Evolutionary conservation across 2,888 invertebrate genomes (phyloP), one percentile per base, ranked within the genome.

Genomic region (Hipparchia semele): DNA sequence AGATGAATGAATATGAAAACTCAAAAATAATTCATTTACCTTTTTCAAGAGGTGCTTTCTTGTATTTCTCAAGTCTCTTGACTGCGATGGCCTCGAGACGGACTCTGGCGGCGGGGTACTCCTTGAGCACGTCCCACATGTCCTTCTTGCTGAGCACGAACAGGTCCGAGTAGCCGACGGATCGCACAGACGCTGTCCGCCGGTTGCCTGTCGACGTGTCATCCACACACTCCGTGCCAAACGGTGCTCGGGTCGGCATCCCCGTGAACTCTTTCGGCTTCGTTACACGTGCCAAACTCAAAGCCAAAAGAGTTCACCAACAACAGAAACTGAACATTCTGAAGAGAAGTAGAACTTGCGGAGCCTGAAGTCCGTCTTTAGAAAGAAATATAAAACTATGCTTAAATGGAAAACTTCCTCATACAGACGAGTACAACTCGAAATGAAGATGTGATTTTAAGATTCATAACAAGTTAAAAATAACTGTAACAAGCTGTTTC

Each of bases 61-160:
- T 99, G 94, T 99, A 99, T 94, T 99, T 99, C 94, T 99, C 99
- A 86, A 99, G 95, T 89, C 99, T 96, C 94, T 99, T 99, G 84
- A 99, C 99, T 75, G 99, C 99, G 84, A 99, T 99, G 75, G 99
- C 98, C 93, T 99, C 99, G 72, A 99, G 95, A 78, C 99, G 96
- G 84, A 99, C 97, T 90, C 99, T 95, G 77, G 98, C 98, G 39
- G 98, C 98, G 46, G 98, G 98, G 92, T 98, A 98, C 90, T 98
- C 98, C 93, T 99, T 98, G 79, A 99, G 96, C 79, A 99, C 99
- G 92, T 99, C 99, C 99, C 99, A 99, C 97, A 99, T 98, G 95
- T 99, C 99, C 95, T 98, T 98, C 95, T 99, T 99, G 93, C 98
- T 98, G 82, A 99, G 96, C 88, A 99, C 99, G 95, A 99, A 99